Conservation (phyloP, 2,888 invertebrate genomes). For the Platycheirus albimanus region DNA sequence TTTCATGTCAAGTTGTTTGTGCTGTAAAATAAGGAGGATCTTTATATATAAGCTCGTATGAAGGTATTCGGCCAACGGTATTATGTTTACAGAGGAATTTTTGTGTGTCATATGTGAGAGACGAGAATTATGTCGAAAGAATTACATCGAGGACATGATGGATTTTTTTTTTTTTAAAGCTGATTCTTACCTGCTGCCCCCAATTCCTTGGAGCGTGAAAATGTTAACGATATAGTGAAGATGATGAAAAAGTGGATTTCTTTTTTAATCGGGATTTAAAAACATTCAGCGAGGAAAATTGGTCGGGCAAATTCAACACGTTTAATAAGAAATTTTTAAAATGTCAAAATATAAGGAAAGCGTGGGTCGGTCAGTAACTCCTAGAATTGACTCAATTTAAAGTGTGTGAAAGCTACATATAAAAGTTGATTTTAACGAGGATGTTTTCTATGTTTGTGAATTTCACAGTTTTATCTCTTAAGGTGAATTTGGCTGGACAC, state of each 20-base stretch:
- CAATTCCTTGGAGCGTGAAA: slow-evolving; percentile 43
- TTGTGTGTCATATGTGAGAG: slow-evolving; percentile 28
- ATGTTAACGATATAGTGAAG: slow-evolving; percentile 19
- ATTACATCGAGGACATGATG: slow-evolving; percentile 52
- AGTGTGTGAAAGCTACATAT: too few species aligned
- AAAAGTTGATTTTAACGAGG: too few species aligned
- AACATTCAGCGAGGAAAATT: neutral
- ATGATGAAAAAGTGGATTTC: slow-evolving; percentile 13
- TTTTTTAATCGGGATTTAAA: slow-evolving; percentile 17
- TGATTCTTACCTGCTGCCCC: slow-evolving; percentile 25
- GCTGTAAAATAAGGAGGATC: slow-evolving; percentile 27
- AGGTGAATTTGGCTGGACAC: too few species aligned
- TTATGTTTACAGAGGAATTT: slow-evolving; percentile 26
- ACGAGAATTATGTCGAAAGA: slow-evolving; percentile 31
- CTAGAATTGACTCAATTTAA: too few species aligned
- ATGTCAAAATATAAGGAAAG: too few species aligned
- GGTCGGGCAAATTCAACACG: too few species aligned
- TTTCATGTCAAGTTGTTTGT: slow-evolving; percentile 51
- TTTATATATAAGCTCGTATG: neutral
- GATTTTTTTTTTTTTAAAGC: slow-evolving; percentile 17
- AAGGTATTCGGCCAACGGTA: neutral
- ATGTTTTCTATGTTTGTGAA: too few species aligned
- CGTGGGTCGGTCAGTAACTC: too few species aligned
- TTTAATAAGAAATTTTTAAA: too few species aligned
- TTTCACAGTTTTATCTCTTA: too few species aligned